Percentiles rank a stretch among this genome's conserved stretches.
phyloP scores from a whole-genome alignment of 2,888 invertebrate genomes.

The Stenchaetothrips biformis region DNA sequence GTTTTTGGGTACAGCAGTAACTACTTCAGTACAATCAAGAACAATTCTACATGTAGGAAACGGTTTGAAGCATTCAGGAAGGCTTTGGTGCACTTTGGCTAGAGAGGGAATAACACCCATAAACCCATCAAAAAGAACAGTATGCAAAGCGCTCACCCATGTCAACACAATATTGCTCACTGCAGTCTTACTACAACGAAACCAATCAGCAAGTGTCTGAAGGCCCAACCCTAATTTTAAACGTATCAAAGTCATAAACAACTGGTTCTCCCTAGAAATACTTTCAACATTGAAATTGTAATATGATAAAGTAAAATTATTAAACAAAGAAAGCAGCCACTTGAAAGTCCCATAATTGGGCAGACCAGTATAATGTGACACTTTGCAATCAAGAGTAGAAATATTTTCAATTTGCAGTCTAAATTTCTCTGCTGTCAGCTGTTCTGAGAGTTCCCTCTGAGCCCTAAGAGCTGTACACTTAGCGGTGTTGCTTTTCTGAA shows the following conservation, averaged over 20 bases:
- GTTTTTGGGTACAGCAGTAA: conserved; percentile 13
- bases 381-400: neutral
- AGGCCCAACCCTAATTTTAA: neutral
- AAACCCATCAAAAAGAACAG: neutral
- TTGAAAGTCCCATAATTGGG: neutral
- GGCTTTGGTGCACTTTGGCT: neutral
- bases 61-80: neutral
- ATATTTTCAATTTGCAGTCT: neutral
- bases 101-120: neutral
- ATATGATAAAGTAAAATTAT: neutral
- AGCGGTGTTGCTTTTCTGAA: neutral
- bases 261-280: neutral
- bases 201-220: neutral
- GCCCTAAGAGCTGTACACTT: neutral
- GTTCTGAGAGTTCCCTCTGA: neutral
- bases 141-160: neutral
- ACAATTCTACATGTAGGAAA: conserved; percentile 28
- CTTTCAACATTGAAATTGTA: neutral
- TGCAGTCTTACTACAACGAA: neutral
- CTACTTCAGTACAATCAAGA: conserved; percentile 29
- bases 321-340: neutral
- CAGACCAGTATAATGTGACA: neutral
- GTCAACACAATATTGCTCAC: neutral
- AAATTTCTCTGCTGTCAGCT: neutral
- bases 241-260: neutral